Conservation (phyloP, 2,113 vertebrate genomes). For the Prietella phreatophila region DNA sequence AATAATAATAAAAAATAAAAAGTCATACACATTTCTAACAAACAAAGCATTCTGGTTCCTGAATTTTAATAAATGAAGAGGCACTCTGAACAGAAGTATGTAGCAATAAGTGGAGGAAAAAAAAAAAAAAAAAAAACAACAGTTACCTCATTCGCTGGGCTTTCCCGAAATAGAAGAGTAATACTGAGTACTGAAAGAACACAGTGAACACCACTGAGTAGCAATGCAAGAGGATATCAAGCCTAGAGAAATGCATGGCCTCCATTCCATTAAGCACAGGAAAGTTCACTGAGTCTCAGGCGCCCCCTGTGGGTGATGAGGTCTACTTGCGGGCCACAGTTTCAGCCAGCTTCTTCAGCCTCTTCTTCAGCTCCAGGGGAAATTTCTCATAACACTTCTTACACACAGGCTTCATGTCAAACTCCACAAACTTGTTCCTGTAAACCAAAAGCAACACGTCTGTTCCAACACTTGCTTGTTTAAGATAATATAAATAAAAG, state of each 20-base stretch:
- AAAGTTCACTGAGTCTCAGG: not conserved
- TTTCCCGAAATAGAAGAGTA: not conserved
- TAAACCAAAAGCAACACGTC: constrained; percentile 44
- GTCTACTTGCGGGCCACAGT: constrained; percentile 87
- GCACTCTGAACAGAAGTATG: not conserved
- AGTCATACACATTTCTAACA: not conserved
- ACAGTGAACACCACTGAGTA: constrained; percentile 6
- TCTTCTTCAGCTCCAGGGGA: constrained; percentile 96
- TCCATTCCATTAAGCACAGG: constrained; percentile 27
- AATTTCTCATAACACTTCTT: constrained; percentile 99
- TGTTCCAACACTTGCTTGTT: not conserved
- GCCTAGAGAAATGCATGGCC: not conserved
- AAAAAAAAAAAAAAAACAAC: too few species aligned
- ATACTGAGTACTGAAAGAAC: not conserved
- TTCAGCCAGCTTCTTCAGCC: constrained; percentile 97
- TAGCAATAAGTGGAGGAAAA: not conserved
- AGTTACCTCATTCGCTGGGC: not conserved
- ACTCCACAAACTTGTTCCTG: constrained; percentile 99
- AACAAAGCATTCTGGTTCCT: not conserved
- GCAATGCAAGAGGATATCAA: constrained; percentile 4
- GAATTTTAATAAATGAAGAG: not conserved
- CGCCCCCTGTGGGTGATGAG: not conserved
- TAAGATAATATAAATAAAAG: not conserved
- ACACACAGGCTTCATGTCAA: constrained; percentile 99
- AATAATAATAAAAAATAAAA: too few species aligned